Percentiles rank a stretch among this genome's conserved stretches.
Evolutionary conservation across 2,888 invertebrate genomes (phyloP).

Genomic region (Thymelicus sylvestris): DNA sequence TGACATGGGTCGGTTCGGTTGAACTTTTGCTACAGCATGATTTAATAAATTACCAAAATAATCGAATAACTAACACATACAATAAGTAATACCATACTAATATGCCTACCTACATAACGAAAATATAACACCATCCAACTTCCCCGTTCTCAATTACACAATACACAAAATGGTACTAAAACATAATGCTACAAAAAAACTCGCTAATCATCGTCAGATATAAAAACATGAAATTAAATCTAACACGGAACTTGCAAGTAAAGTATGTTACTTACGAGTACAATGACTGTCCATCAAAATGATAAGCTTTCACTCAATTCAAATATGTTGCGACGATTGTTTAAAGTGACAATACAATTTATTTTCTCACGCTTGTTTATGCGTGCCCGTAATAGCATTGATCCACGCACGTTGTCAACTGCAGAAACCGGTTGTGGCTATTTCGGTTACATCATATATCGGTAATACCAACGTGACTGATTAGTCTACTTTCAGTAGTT

Average conservation of each 20-base stretch:
- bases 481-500: too few species aligned
- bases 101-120: too few species aligned
- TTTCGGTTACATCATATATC: conserved; percentile 16
- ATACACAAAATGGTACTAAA: background rate
- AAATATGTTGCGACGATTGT: conserved; percentile 31
- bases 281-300: conserved; percentile 26
- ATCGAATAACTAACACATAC: too few species aligned
- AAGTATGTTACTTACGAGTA: conserved; percentile 10
- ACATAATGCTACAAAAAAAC: background rate
- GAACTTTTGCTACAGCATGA: too few species aligned
- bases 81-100: too few species aligned
- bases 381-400: conserved; percentile 28
- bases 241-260: conserved; percentile 4
- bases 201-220: background rate
- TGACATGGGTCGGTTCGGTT: too few species aligned
- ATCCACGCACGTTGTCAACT: conserved; percentile 25
- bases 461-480: background rate
- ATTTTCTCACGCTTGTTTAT: conserved; percentile 31
- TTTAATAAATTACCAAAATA: too few species aligned
- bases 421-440: conserved; percentile 16
- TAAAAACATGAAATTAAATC: conserved; percentile 6
- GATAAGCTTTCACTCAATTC: conserved; percentile 33
- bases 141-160: background rate
- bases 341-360: conserved; percentile 34
- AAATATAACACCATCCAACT: background rate